Percentiles rank a stretch among this genome's conserved stretches.
Evolutionary conservation across 2,113 vertebrate species (phyloP).

Genomic region (Misgurnus anguillicaudatus): DNA sequence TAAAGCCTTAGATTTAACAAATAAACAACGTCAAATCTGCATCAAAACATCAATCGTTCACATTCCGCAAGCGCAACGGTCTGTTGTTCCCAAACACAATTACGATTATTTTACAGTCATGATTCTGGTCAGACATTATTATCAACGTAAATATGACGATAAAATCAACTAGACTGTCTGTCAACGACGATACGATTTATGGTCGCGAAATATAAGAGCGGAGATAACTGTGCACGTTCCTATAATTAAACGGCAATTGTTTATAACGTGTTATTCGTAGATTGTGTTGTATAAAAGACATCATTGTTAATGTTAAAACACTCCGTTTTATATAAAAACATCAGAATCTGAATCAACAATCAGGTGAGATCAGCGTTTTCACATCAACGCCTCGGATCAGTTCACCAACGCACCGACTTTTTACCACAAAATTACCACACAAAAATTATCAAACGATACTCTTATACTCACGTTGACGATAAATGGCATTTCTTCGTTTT

Average conservation of each 20-base stretch:
- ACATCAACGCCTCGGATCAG: background rate
- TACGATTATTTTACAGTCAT: background rate
- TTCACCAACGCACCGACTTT: background rate
- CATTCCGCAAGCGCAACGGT: background rate
- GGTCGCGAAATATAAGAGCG: background rate
- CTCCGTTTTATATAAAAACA: background rate
- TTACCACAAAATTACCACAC: background rate
- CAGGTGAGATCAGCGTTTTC: conserved; percentile 14
- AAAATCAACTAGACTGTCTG: no score
- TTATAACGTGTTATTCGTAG: background rate
- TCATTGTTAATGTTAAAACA: background rate
- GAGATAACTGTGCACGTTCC: background rate
- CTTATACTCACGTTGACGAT: conserved; percentile 12
- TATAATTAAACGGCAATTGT: background rate
- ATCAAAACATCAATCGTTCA: background rate
- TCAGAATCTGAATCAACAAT: conserved; percentile 1
- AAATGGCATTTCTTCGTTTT: background rate
- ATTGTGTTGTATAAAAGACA: background rate
- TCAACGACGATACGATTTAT: no score
- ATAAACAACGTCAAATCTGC: background rate
- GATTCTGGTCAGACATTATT: background rate
- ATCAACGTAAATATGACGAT: background rate
- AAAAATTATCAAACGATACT: background rate
- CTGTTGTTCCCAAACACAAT: background rate
- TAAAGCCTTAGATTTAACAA: background rate